Conservation (phyloP, 1,140 invertebrate genomes). For the Himalopsyche phryganea region DNA sequence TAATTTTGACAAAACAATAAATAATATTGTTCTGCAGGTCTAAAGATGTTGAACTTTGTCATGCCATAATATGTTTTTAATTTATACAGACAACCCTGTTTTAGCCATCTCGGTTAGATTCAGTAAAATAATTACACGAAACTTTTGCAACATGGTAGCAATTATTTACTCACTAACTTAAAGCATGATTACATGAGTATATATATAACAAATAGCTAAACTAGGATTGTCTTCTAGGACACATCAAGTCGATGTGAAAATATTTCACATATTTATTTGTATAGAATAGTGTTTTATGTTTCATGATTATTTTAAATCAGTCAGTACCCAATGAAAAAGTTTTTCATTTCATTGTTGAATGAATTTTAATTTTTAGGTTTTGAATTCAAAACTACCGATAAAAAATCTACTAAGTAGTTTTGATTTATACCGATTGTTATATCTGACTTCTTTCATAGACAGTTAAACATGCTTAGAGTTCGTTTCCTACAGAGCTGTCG, state of each 20-base stretch:
- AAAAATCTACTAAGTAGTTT: not conserved
- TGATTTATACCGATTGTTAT: not conserved
- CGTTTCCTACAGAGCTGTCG: conserved; percentile 60
- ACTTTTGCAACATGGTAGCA: too few species aligned
- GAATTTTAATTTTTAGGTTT: not conserved
- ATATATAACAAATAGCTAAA: not conserved
- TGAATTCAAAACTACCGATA: not conserved
- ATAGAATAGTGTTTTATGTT: not conserved
- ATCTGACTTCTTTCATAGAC: not conserved
- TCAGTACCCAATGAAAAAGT: not conserved
- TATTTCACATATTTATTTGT: not conserved
- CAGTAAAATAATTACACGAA: too few species aligned
- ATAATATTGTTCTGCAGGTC: not conserved
- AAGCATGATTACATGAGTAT: too few species aligned
- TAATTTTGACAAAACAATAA: not conserved
- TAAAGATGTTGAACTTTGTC: not conserved
- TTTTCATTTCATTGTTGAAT: too few species aligned
- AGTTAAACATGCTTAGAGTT: conserved; percentile 30
- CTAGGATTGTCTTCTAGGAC: not conserved
- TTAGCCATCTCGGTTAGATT: too few species aligned
- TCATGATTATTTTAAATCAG: not conserved
- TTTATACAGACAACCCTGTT: not conserved
- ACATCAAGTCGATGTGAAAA: not conserved
- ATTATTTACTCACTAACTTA: too few species aligned
- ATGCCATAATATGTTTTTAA: not conserved